Conservation (phyloP, 2,888 invertebrate species). For the Pocota personata region DNA sequence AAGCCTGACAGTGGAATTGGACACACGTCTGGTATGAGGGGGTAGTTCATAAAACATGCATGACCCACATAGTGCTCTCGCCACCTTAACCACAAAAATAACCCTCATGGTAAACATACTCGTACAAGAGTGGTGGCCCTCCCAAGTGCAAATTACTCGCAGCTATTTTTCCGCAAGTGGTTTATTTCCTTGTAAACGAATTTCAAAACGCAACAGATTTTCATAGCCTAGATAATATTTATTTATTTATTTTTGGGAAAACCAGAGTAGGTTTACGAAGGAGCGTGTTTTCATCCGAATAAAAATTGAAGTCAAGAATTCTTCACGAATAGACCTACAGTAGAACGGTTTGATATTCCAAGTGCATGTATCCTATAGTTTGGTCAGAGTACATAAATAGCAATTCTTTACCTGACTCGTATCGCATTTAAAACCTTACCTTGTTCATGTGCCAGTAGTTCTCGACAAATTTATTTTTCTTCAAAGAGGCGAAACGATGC, state of each 20-base stretch:
- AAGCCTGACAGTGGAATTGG: conserved; percentile 37
- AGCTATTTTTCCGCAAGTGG: conserved; percentile 28
- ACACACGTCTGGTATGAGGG: conserved; percentile 31
- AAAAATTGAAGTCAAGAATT: neutral
- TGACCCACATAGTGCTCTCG: conserved; percentile 65
- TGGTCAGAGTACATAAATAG: too few relatives aligned
- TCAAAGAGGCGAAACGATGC: too few relatives aligned
- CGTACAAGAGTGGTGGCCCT: neutral
- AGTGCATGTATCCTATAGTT: too few relatives aligned
- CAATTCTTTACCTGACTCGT: too few relatives aligned
- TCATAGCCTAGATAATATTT: neutral
- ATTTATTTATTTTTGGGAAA: neutral
- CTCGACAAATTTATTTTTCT: too few relatives aligned
- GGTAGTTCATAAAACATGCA: conserved; percentile 67
- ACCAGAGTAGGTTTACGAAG: neutral
- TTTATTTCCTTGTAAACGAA: conserved; percentile 12
- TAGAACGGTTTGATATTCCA: too few relatives aligned
- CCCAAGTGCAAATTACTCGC: conserved; percentile 43
- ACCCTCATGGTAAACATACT: neutral
- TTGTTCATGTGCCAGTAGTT: too few relatives aligned
- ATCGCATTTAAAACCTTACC: too few relatives aligned
- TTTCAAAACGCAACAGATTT: conserved; percentile 37
- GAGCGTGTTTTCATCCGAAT: neutral
- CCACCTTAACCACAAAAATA: conserved; percentile 16
- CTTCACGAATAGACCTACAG: too few relatives aligned